A percentile compares a stretch with the other conserved stretches of the same genome.
phyloP scores from a whole-genome alignment of 2,113 vertebrate species.

The Engraulis encrasicolus region DNA sequence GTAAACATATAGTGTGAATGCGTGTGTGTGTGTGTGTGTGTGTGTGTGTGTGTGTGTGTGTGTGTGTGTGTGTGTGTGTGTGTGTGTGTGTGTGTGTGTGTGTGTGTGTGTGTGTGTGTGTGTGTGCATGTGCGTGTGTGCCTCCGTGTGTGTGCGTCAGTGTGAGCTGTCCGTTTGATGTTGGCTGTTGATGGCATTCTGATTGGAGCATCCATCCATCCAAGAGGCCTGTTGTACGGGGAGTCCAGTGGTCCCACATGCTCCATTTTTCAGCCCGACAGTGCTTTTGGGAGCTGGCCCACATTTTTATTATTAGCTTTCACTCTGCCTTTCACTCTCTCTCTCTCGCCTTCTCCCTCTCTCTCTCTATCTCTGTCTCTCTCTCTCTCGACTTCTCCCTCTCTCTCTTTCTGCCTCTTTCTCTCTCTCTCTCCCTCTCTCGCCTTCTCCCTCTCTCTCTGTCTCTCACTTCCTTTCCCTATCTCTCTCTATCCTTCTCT shows the following conservation, averaged over 20 bases:
- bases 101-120: no score
- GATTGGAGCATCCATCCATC: conserved; percentile 28
- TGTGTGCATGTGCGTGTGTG: neutral
- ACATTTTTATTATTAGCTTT: conserved; percentile 77
- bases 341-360: conserved; percentile 21
- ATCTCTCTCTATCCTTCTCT: no score
- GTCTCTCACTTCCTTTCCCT: neutral
- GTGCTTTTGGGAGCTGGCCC: conserved; percentile 68
- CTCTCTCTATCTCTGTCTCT: neutral
- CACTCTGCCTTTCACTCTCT: neutral
- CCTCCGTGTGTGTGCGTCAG: neutral
- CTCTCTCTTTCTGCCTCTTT: neutral
- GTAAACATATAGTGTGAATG: no score
- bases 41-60: no score
- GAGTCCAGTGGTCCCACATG: conserved; percentile 39
- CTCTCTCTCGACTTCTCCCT: neutral
- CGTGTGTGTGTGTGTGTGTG: no score
- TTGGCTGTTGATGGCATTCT: neutral
- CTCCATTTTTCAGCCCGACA: conserved; percentile 36
- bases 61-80: no score
- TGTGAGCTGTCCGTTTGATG: neutral
- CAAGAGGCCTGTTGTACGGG: no score
- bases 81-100: no score
- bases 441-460: neutral
- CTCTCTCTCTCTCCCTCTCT: neutral